A percentile compares a stretch with the other conserved stretches of the same genome.
phyloP scores from a whole-genome alignment of 2,888 invertebrate genomes.

The Rambutsinella grinnellia region DNA sequence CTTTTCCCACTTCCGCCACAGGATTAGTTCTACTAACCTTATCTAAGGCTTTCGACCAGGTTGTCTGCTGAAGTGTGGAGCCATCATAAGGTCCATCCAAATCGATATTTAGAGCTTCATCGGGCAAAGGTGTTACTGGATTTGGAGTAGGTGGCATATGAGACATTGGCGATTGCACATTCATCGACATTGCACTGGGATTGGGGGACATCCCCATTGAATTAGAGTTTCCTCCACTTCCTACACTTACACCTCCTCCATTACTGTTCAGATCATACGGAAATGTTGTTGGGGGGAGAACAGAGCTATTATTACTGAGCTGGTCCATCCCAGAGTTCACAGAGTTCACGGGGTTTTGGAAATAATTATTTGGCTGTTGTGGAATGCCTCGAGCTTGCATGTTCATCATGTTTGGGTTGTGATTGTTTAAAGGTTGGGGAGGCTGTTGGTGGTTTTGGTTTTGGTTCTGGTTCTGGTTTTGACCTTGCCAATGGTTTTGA shows the following conservation, averaged over 20 bases:
- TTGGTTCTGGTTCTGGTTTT: slow-evolving; percentile 7
- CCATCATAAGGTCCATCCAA: slow-evolving; percentile 48
- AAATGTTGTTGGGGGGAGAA: slow-evolving; percentile 32
- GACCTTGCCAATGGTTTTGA: slow-evolving; percentile 33
- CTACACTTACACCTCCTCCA: not conserved
- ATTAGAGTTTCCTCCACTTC: slow-evolving; percentile 2
- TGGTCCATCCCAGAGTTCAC: slow-evolving; percentile 19
- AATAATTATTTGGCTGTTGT: slow-evolving; percentile 14
- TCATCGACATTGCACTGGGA: slow-evolving; percentile 48
- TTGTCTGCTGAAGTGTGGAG: slow-evolving; percentile 9
- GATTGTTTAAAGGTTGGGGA: slow-evolving; percentile 3
- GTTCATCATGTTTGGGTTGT: not conserved
- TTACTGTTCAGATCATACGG: slow-evolving; percentile 30
- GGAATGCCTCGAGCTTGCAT: not conserved
- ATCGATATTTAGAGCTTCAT: slow-evolving; percentile 22
- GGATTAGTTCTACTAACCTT: slow-evolving; percentile 35
- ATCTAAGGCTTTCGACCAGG: slow-evolving; percentile 33
- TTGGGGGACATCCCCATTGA: slow-evolving; percentile 28
- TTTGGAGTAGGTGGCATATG: slow-evolving; percentile 3
- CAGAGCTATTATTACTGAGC: slow-evolving; percentile 15
- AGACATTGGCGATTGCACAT: slow-evolving; percentile 23
- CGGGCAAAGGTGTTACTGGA: slow-evolving; percentile 18
- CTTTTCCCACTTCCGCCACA: slow-evolving; percentile 44
- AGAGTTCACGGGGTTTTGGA: slow-evolving; percentile 31
- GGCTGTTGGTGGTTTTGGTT: slow-evolving; percentile 4